These are phyloP conservation scores for Salvator merianae DNA, from an alignment of 2,113 vertebrate species.

Conservation along the genomic window DNA sequence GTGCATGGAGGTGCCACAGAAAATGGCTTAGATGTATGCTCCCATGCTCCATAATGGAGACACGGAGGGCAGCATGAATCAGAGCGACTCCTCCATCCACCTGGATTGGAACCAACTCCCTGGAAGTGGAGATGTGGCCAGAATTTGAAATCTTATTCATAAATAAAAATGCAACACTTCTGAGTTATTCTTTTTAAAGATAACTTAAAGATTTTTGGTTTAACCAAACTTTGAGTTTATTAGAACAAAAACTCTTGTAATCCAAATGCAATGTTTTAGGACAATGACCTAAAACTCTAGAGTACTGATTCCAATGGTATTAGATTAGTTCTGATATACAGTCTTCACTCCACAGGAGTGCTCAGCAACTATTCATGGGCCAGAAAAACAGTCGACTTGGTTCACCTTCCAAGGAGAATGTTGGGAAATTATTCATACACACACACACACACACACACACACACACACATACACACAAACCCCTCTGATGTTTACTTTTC, in stretches of 20 bases:
- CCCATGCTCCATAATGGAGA: no score
- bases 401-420: not conserved
- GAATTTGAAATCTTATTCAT: no score
- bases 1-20: no score
- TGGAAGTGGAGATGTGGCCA: no score
- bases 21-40: no score
- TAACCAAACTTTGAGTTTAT: not conserved
- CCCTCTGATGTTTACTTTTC: not conserved
- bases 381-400: not conserved
- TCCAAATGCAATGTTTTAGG: not conserved
- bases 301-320: not conserved
- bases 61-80: no score
- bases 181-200: not conserved
- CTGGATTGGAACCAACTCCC: no score
- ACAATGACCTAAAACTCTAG: not conserved
- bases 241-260: not conserved
- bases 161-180: no score
- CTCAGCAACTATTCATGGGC: not conserved
- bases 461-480: not conserved
- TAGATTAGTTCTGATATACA: not conserved
- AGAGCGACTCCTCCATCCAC: no score
- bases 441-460: conserved; percentile 1
- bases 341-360: not conserved
- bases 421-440: conserved; percentile 17
- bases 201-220: not conserved